phyloP scores from a whole-genome alignment of 2,888 invertebrate species.

The Sarcophaga variegata region DNA sequence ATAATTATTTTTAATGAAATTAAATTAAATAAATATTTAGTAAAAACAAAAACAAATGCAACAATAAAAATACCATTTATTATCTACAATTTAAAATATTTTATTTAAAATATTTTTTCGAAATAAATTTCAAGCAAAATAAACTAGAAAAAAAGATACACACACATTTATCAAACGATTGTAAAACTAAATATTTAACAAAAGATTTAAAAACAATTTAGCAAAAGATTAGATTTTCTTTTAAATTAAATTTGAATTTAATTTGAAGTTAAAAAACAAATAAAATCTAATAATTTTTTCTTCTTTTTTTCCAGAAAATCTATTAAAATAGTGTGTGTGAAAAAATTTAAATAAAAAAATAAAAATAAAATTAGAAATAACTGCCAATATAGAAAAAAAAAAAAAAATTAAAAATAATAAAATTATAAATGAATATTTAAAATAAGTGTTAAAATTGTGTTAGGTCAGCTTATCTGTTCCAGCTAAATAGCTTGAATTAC shows the following conservation, averaged over 20 bases:
- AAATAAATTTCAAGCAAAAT: neutral
- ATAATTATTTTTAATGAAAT: neutral
- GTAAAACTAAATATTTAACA: neutral
- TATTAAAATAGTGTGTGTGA: conserved; percentile 2
- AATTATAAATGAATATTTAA: too few relatives aligned
- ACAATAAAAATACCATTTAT: neutral
- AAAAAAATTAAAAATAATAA: neutral
- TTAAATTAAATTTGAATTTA: conserved; percentile 3
- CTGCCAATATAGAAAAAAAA: conserved; percentile 29
- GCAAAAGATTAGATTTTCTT: neutral
- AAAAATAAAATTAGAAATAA: conserved; percentile 32
- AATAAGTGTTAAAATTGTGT: too few relatives aligned
- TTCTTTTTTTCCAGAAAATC: neutral
- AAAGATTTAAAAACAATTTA: neutral
- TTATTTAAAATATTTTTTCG: neutral
- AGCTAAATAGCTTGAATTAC: conserved; percentile 16
- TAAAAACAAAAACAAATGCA: neutral
- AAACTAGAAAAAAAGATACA: neutral
- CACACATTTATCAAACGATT: neutral
- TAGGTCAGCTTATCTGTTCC: neutral
- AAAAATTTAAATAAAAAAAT: neutral
- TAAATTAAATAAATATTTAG: neutral
- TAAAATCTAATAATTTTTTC: conserved; percentile 12
- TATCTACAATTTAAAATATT: neutral
- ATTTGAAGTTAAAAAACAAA: neutral